phyloP scores from a whole-genome alignment of 1,140 invertebrate species.

The Bombus confusus region DNA sequence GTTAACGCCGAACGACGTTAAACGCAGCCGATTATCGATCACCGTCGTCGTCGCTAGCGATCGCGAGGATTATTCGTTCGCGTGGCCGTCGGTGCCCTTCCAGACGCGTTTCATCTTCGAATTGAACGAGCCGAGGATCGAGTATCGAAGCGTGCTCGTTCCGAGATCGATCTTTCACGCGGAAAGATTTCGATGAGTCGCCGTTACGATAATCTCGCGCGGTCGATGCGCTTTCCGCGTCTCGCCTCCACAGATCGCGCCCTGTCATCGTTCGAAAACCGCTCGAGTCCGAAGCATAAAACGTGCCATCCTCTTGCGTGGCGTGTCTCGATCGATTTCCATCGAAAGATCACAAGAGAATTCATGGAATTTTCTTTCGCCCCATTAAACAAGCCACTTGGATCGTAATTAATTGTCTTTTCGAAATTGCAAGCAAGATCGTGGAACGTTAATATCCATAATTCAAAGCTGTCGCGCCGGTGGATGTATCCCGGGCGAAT shows the following conservation, averaged over 20 bases:
- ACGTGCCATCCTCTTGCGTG: not conserved
- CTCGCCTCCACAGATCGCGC: constrained; percentile 4
- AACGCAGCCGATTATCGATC: constrained; percentile 51
- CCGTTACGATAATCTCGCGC: constrained; percentile 46
- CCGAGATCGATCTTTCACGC: constrained; percentile 53
- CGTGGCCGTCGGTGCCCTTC: constrained; percentile 17
- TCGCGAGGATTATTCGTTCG: constrained; percentile 33
- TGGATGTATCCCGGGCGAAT: not conserved
- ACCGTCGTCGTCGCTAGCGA: constrained; percentile 42
- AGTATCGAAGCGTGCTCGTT: not conserved
- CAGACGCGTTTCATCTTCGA: constrained; percentile 49
- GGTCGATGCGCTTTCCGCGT: constrained; percentile 29
- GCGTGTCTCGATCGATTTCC: not conserved
- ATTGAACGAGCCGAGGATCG: constrained; percentile 19
- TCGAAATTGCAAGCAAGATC: not conserved
- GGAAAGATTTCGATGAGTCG: constrained; percentile 60
- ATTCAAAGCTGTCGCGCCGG: not conserved
- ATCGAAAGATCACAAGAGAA: not conserved
- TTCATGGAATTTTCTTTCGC: not conserved
- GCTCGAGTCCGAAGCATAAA: not conserved
- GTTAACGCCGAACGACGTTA: constrained; percentile 27
- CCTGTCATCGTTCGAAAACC: constrained; percentile 6
- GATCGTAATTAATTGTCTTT: not conserved
- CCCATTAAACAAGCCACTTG: not conserved
- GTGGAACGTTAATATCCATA: not conserved